Conservation (phyloP, 2,113 vertebrate species). For the Sclerurus mexicanus region DNA sequence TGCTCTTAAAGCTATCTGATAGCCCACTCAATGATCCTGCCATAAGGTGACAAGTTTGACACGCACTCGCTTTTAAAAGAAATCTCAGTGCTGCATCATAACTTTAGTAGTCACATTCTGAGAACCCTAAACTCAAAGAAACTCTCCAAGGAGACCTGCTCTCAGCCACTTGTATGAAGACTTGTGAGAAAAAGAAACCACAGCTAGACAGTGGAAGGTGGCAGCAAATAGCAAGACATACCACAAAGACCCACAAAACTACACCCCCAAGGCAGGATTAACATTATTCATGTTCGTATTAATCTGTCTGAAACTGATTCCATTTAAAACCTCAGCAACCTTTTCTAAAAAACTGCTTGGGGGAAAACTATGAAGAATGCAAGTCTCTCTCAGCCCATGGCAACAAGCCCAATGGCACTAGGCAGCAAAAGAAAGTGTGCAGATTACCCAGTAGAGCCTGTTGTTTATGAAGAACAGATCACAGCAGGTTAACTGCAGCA, state of each 20-base stretch:
- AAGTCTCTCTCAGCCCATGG: slow-evolving; percentile 47
- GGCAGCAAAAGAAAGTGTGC: slow-evolving; percentile 48
- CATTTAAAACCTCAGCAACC: slow-evolving; percentile 9
- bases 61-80: background rate
- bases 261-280: background rate
- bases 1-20: background rate
- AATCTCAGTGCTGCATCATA: background rate
- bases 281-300: background rate
- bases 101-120: background rate
- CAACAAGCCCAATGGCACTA: slow-evolving; percentile 48
- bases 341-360: slow-evolving; percentile 25
- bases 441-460: slow-evolving; percentile 38
- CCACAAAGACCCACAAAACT: background rate
- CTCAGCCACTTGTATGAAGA: background rate
- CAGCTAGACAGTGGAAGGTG: background rate
- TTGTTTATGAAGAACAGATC: slow-evolving; percentile 63
- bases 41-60: background rate
- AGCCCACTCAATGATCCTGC: background rate
- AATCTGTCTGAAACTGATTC: slow-evolving; percentile 23
- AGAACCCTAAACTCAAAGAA: background rate
- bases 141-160: background rate
- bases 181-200: background rate
- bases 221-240: background rate
- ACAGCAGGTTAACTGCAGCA: slow-evolving; percentile 62
- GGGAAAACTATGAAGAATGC: slow-evolving; percentile 46